Evolutionary conservation across 2,113 vertebrate genomes (phyloP).

Genomic region (Nyctibius bracteatus): DNA sequence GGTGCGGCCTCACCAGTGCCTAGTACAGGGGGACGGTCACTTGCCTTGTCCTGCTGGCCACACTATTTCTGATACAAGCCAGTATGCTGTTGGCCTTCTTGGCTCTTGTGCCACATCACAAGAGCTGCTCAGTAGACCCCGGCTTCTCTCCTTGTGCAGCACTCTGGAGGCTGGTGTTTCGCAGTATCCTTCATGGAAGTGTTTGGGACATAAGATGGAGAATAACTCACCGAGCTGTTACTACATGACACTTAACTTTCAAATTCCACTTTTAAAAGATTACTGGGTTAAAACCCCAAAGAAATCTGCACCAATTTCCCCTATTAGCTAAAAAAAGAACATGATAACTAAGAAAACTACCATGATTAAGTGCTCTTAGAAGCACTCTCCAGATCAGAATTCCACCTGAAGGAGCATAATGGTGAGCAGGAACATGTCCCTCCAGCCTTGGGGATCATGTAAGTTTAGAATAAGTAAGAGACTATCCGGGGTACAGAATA

Average conservation of each 20-base stretch:
- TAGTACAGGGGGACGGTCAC: too few species aligned
- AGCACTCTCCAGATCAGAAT: not conserved
- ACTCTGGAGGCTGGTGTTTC: not conserved
- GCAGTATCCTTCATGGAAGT: not conserved
- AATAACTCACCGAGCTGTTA: not conserved
- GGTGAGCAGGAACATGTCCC: rapidly evolving
- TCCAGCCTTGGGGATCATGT: not conserved
- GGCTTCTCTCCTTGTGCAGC: not conserved
- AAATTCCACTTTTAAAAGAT: not conserved
- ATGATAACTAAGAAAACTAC: not conserved
- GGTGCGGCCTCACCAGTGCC: too few species aligned
- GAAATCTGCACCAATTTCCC: not conserved
- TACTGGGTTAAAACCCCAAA: not conserved
- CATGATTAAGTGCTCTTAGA: not conserved
- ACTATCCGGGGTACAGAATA: not conserved
- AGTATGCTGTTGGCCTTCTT: too few species aligned
- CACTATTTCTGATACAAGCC: too few species aligned
- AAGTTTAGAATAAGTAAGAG: not conserved
- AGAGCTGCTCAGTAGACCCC: not conserved
- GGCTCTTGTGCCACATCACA: too few species aligned
- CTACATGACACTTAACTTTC: not conserved
- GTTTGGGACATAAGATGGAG: not conserved
- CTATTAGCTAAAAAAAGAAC: not conserved
- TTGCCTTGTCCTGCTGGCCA: too few species aligned
- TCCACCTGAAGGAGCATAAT: not conserved